Base-by-base conservation (phyloP, 1,140 invertebrate genomes). In the Galendromus occidentalis region DNA sequence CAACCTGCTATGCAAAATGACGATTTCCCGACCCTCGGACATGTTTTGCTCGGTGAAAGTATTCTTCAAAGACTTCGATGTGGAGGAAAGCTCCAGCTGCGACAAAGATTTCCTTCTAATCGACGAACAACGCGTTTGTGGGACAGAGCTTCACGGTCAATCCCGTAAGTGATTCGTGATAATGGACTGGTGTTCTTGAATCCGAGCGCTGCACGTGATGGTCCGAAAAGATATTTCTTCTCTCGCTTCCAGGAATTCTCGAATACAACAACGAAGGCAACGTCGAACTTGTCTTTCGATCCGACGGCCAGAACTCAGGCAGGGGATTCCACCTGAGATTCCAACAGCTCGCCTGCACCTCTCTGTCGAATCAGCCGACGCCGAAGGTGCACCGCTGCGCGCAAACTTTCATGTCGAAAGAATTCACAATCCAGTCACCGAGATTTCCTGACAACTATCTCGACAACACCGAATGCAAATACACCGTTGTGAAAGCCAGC, bases 261-360 rank as follows among this genome's bases (percentile, higher is more conserved):
- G 51, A 59, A 25, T 59, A 59, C 22, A 59, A 59, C 51, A 59
- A 59, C 51, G 51, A 59, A 33, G 51, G 51, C 12, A 59, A 59
- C 25, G 51, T 59, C 51, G 51, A 59, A 7, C 63, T 72, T 39
- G 69, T 70, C 1, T 72, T 72, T 65, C 64, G 66, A 9, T 69
- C 70, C 0, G 71, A 72, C 66, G 64, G 68, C 1, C 67, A 71
- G 28, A 68, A 47, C 12, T 66, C 66, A 22, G 39, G 69, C 22
- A 45, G 67, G n/a, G 71, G 71, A 17, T 72, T 72, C 33, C 66
- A 72, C 47, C 65, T 70, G 2, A 25, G 68, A n/a, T 39, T 70
- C 5, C 55, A 67, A 20, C 71, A 72, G 45, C 64, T 72, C 6
- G 41, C 66, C 7, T 68, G 70, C 44, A 71, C 71, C 2, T 71